Percentiles rank a stretch among this genome's conserved stretches.
These are phyloP conservation scores for Anolis apletophallus DNA, from an alignment of 2,797 vertebrate genomes.

Conservation along the genomic window DNA sequence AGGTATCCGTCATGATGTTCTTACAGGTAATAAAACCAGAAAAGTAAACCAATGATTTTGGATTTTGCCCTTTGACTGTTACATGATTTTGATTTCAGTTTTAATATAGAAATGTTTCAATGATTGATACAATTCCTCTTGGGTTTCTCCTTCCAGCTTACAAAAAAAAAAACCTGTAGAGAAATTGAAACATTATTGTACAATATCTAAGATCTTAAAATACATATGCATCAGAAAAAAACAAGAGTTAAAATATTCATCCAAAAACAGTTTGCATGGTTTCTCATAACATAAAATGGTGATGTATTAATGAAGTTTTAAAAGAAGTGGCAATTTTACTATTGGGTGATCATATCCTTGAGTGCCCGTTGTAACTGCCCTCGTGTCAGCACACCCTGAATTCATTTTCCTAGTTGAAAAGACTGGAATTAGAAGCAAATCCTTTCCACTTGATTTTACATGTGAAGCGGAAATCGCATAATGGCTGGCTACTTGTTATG, in stretches of 20 bases:
- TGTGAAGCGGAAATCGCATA: not conserved
- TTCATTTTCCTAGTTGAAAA: not conserved
- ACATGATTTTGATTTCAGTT: not conserved
- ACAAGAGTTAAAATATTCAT: not conserved
- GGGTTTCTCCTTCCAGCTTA: not conserved
- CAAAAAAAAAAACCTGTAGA: not conserved
- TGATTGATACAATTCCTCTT: not conserved
- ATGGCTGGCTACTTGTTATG: too few relatives aligned
- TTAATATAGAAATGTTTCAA: not conserved
- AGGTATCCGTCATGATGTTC: slow-evolving; percentile 91
- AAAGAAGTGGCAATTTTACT: too few relatives aligned
- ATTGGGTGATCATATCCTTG: too few relatives aligned
- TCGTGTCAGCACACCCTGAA: not conserved
- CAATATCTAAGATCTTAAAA: not conserved
- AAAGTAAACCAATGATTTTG: not conserved
- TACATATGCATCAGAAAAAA: not conserved
- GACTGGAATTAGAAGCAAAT: not conserved
- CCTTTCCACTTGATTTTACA: not conserved
- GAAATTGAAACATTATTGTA: not conserved
- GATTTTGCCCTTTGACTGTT: not conserved
- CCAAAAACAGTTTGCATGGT: not conserved
- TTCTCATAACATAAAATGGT: not conserved
- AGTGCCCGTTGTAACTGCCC: not conserved
- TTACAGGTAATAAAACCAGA: slow-evolving; percentile 84
- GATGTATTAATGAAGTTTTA: not conserved